phyloP scores from a whole-genome alignment of 2,113 vertebrate species.

The Atrichornis clamosus region DNA sequence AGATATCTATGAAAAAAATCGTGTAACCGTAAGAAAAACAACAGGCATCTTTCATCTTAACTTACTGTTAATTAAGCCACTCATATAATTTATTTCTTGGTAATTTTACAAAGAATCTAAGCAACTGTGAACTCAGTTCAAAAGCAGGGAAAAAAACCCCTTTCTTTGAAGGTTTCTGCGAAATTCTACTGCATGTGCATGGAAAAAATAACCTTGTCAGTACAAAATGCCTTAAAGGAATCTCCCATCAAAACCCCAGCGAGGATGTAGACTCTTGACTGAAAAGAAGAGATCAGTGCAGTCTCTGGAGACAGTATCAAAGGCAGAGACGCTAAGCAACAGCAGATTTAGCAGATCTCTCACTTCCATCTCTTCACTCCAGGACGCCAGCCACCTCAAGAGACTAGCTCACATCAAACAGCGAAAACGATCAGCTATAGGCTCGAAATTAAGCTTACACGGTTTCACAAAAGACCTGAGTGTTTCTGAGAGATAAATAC shows the following conservation, averaged over 20 bases:
- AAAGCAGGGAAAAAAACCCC: fast-evolving
- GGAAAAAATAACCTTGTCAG: slow-evolving; percentile 65
- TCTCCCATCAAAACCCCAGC: slow-evolving; percentile 60
- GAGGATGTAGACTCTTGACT: slow-evolving; percentile 65
- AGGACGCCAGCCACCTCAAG: slow-evolving; percentile 41
- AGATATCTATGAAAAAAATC: background rate
- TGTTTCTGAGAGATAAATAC: slow-evolving; percentile 64
- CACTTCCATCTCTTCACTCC: slow-evolving; percentile 48
- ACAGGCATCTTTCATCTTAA: background rate
- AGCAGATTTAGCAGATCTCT: slow-evolving; percentile 56
- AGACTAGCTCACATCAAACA: slow-evolving; percentile 66
- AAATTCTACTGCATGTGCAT: slow-evolving; percentile 38
- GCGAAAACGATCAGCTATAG: slow-evolving; percentile 30
- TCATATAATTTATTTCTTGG: slow-evolving; percentile 7
- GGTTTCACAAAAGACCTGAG: slow-evolving; percentile 61
- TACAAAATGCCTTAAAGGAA: slow-evolving; percentile 72
- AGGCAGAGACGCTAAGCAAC: slow-evolving; percentile 61
- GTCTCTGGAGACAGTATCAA: slow-evolving; percentile 68
- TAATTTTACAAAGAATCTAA: slow-evolving; percentile 7
- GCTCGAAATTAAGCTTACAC: slow-evolving; percentile 52
- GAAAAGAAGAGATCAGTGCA: slow-evolving; percentile 58
- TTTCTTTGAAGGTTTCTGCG: slow-evolving; percentile 62
- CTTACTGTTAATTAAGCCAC: background rate
- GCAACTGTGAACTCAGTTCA: slow-evolving; percentile 20
- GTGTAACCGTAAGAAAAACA: background rate